phyloP scores from a whole-genome alignment of 2,888 invertebrate species.

The Plagiodera versicolora region DNA sequence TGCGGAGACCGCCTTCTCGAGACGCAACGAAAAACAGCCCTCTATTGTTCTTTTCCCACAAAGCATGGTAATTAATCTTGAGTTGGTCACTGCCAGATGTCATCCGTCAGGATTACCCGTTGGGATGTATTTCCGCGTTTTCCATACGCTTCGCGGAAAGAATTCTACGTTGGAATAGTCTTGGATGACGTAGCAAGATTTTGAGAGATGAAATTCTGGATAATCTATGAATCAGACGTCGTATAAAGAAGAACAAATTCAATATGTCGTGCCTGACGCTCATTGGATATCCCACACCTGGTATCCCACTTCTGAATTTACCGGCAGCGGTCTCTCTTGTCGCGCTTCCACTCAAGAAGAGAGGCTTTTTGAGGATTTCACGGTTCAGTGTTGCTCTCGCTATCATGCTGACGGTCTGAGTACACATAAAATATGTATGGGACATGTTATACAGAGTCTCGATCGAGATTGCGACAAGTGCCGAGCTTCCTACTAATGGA shows the following conservation, averaged over 20 bases:
- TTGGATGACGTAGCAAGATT: too few species aligned
- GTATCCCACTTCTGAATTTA: neutral
- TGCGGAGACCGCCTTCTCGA: neutral
- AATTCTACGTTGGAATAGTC: too few species aligned
- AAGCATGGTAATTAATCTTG: conserved; percentile 36
- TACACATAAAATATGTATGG: conserved; percentile 29
- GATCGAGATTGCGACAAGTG: conserved; percentile 24
- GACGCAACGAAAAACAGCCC: conserved; percentile 2
- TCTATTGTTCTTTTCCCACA: conserved; percentile 7
- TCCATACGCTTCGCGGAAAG: too few species aligned
- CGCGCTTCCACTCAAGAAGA: conserved; percentile 7
- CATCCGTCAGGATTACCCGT: conserved; percentile 35
- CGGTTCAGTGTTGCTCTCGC: conserved; percentile 15
- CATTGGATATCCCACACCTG: neutral
- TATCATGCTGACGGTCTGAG: conserved; percentile 19
- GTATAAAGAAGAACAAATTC: too few species aligned
- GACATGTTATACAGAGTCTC: conserved; percentile 16
- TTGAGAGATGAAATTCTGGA: too few species aligned
- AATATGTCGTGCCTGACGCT: too few species aligned
- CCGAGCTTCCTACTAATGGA: conserved; percentile 26
- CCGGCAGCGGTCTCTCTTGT: neutral
- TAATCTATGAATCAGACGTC: too few species aligned
- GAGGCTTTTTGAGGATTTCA: conserved; percentile 16
- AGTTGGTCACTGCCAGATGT: conserved; percentile 38
- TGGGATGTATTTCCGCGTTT: neutral